phyloP scores from a whole-genome alignment of 1,140 invertebrate species.

The Phocides pigmalion region DNA sequence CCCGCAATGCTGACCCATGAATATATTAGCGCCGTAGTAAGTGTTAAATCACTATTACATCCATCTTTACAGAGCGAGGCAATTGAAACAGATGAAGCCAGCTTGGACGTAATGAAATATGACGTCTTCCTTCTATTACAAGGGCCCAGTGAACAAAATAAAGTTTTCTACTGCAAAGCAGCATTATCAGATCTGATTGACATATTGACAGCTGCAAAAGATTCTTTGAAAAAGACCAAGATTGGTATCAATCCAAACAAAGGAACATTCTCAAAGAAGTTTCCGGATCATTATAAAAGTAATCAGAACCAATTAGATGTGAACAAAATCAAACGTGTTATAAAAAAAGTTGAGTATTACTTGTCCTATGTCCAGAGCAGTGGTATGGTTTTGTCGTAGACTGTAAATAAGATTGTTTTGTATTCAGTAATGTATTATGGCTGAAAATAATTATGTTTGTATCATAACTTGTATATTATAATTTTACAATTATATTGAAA shows the following conservation, averaged over 20 bases:
- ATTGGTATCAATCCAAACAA: conserved; percentile 40
- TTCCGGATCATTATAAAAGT: conserved; percentile 79
- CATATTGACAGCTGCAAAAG: conserved; percentile 80
- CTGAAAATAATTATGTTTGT: too few species aligned
- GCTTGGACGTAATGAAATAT: conserved; percentile 69
- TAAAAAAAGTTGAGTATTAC: conserved; percentile 89
- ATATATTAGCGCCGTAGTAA: too few species aligned
- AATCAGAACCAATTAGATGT: conserved; percentile 81
- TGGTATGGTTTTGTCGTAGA: conserved; percentile 46
- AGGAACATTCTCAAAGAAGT: conserved; percentile 82
- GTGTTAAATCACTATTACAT: too few species aligned
- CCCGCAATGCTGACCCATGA: too few species aligned
- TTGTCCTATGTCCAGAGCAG: conserved; percentile 85
- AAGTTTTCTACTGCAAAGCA: conserved; percentile 66
- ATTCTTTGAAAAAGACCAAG: conserved; percentile 49
- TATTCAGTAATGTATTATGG: neutral
- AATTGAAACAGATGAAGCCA: conserved; percentile 66
- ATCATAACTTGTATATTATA: neutral
- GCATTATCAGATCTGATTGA: conserved; percentile 86
- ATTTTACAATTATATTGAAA: too few species aligned
- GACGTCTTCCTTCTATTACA: conserved; percentile 62
- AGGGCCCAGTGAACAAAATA: conserved; percentile 65
- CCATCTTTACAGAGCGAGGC: conserved; percentile 61
- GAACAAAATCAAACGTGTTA: conserved; percentile 83
- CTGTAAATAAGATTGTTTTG: too few species aligned